Base-by-base conservation (phyloP, 2,888 invertebrate species). In the Mythimna pallens region DNA sequence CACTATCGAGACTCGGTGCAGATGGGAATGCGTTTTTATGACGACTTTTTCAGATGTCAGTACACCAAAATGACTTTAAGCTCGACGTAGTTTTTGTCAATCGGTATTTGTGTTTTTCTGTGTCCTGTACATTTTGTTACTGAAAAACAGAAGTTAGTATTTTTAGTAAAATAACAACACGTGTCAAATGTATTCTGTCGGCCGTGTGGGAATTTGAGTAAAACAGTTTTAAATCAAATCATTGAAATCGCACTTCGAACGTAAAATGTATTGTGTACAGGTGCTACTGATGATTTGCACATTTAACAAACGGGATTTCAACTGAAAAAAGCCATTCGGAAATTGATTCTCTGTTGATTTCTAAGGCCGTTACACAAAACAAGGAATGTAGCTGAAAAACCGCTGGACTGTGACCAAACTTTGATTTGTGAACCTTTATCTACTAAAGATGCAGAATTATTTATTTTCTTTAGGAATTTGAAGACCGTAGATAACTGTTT, bases 1-100 rank as follows among this genome's bases (percentile, higher is more conserved):
- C 7, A 47, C 47, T 74, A 68, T 14, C 43, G 14, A 64, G 40
- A 57, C 78, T 82, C 65, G 47, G 55, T 73, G 71, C 76, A 78
- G 73, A 57, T 61, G 47, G 79, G 82, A 83, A 81, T 70, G 68
- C 34, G 82, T 81, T 85, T 86, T 83, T 86, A 63, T 75, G 73
- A 76, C 63, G 52, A 67, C 52, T 74, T 83, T 79, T 81, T 80
- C 75, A 73, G 52, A 74, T 69, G 57, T 63, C 66, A 62, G 57
- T 66, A 80, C 72, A 62, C 70, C 57, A 70, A 70, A 65, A 61
- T 70, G 70, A 78, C 61, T 50, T 62, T 63, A 30, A 66, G 70
- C 73, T 67, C 70, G 63, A 52, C 20, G 50, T 58, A 3, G 67
- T 83, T 85, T 83, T 85, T 78, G 65, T 73, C 43, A 40, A n/a